A percentile compares a stretch with the other conserved stretches of the same genome.
Evolutionary conservation across 64 coral and sea anemone genomes (phyloP).

Genomic region (Astreopora myriophthalma): DNA sequence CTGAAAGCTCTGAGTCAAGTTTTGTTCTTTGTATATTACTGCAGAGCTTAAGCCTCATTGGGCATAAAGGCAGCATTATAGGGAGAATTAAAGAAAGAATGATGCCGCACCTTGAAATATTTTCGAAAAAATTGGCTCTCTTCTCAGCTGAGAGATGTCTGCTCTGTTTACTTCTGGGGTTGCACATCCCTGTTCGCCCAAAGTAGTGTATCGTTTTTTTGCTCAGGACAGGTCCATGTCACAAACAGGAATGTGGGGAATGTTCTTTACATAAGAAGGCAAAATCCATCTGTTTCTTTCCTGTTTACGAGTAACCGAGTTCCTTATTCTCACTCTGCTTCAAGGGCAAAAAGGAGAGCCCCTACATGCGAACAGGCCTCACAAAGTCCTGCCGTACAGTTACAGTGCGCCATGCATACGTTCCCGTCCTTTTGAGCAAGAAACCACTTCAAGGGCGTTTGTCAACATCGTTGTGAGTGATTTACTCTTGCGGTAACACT

Average conservation of each 20-base stretch:
- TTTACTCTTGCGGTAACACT: slow-evolving; percentile 32
- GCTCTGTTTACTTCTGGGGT: not conserved
- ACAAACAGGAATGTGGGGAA: not conserved
- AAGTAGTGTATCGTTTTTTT: no score
- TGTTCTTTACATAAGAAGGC: slow-evolving; percentile 2
- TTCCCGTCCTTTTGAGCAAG: slow-evolving; percentile 40
- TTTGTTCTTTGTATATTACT: slow-evolving; percentile 8
- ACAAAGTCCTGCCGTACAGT: slow-evolving; percentile 2
- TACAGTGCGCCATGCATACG: no score
- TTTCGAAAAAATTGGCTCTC: slow-evolving; percentile 47
- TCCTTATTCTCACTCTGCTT: not conserved
- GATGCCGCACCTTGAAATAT: slow-evolving; percentile 41
- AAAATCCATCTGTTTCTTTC: slow-evolving; percentile 23
- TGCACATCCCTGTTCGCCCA: no score
- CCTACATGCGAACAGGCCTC: not conserved
- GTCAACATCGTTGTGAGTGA: slow-evolving; percentile 54
- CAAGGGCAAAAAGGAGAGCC: slow-evolving; percentile 13
- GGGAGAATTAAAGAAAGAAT: slow-evolving; percentile 54
- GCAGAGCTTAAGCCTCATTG: slow-evolving; percentile 25
- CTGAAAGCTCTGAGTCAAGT: slow-evolving; percentile 38
- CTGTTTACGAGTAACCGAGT: not conserved
- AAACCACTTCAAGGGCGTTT: slow-evolving; percentile 70
- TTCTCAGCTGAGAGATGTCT: slow-evolving; percentile 1
- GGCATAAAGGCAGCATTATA: slow-evolving; percentile 40
- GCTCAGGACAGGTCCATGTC: no score